phyloP scores from a whole-genome alignment of 2,888 invertebrate genomes.

The Trichacis sp. region DNA sequence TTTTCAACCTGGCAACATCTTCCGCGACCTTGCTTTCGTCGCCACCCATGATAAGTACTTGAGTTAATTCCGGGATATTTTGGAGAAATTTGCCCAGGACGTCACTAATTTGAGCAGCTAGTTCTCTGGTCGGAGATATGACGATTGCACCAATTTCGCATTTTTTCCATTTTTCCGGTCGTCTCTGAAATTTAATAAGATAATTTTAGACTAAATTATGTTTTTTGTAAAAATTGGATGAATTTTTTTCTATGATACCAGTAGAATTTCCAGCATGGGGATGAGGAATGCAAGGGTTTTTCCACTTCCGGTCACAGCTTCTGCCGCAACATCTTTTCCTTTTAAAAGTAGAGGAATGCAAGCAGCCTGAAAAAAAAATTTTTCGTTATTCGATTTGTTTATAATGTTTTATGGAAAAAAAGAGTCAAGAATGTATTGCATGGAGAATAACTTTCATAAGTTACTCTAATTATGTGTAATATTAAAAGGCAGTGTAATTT shows the following conservation, averaged over 20 bases:
- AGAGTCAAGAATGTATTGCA: neutral
- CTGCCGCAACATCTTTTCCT: constrained; percentile 96
- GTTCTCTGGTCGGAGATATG: constrained; percentile 94
- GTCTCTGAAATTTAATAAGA: constrained; percentile 69
- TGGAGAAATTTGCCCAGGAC: constrained; percentile 72
- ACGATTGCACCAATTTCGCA: constrained; percentile 89
- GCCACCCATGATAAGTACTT: constrained; percentile 85
- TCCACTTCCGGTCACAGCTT: constrained; percentile 98
- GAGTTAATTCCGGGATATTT: constrained; percentile 69
- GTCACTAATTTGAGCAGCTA: constrained; percentile 89
- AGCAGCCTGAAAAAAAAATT: constrained; percentile 74
- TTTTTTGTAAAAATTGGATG: too few relatives aligned
- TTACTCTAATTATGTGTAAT: too few relatives aligned
- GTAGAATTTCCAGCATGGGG: constrained; percentile 88
- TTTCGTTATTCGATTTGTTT: neutral
- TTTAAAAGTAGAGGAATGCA: constrained; percentile 89
- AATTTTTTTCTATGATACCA: too few relatives aligned
- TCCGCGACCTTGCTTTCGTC: constrained; percentile 75
- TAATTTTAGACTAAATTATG: constrained; percentile 7
- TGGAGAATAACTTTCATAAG: too few relatives aligned
- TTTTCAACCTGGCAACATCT: constrained; percentile 78
- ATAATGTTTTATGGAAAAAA: neutral
- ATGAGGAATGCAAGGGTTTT: constrained; percentile 97
- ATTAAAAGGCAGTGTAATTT: too few relatives aligned
- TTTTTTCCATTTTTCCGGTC: constrained; percentile 75